Evolutionary conservation across 2,113 vertebrate genomes (phyloP).

Genomic region (Drymodes brunneopygia): DNA sequence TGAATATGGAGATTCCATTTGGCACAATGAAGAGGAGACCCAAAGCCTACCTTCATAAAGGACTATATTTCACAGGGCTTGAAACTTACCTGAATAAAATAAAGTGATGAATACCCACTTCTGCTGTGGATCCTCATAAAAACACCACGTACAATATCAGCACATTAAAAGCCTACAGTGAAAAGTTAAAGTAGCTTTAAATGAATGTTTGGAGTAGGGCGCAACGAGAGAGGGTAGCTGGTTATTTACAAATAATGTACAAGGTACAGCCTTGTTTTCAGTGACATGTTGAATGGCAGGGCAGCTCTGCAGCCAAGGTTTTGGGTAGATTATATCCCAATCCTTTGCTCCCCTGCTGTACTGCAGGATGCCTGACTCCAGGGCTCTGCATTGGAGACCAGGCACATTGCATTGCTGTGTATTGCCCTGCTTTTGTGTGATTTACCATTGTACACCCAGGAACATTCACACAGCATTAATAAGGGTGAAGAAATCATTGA

Average conservation of each 20-base stretch:
- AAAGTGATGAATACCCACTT: not conserved
- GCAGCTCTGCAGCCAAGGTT: not conserved
- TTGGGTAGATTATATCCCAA: not conserved
- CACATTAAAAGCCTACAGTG: not conserved
- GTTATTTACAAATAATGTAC: not conserved
- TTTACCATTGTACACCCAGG: not conserved
- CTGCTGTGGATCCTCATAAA: not conserved
- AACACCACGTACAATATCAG: not conserved
- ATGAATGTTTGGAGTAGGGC: not conserved
- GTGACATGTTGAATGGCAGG: not conserved
- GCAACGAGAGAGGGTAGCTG: not conserved
- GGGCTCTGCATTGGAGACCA: not conserved
- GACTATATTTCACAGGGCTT: not conserved
- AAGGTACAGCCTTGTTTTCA: not conserved
- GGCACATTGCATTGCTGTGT: not conserved
- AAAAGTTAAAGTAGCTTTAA: not conserved
- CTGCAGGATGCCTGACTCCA: not conserved
- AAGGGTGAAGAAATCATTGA: not conserved
- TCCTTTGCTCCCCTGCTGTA: not conserved
- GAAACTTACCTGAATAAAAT: not conserved
- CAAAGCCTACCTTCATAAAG: not conserved
- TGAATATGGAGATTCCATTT: constrained; percentile 13
- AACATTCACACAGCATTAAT: not conserved
- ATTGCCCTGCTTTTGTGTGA: not conserved
- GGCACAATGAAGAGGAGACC: not conserved